These are phyloP conservation scores for Agrotis segetum DNA, from an alignment of 2,888 invertebrate genomes.

Conservation along the genomic window DNA sequence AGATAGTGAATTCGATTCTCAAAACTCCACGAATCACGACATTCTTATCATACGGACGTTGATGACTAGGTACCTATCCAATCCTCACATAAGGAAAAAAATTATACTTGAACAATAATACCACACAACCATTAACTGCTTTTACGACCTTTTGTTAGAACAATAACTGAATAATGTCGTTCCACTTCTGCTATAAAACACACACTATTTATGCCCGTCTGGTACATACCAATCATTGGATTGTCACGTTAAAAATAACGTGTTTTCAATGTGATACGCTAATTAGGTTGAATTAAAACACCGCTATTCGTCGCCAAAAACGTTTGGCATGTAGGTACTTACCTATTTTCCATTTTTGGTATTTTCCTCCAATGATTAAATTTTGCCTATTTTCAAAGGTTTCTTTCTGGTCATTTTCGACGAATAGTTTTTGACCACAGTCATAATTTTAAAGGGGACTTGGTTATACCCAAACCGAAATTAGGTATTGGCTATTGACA, in stretches of 20 bases:
- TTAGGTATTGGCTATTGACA: too few species aligned
- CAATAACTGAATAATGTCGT: constrained; percentile 3
- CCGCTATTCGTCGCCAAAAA: constrained; percentile 4
- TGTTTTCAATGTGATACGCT: constrained; percentile 24
- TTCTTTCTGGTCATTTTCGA: background rate
- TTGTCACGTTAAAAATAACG: constrained; percentile 28
- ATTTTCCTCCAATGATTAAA: constrained; percentile 18
- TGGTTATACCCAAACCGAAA: too few species aligned
- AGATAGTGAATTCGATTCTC: background rate
- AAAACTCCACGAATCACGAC: background rate
- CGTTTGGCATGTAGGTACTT: background rate
- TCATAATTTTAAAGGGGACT: constrained; percentile 6
- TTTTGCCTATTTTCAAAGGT: background rate
- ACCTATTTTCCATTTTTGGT: constrained; percentile 10
- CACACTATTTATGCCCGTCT: background rate
- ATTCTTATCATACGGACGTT: background rate
- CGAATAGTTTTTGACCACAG: background rate
- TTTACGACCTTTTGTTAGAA: constrained; percentile 28
- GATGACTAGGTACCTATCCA: too few species aligned
- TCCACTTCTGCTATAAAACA: constrained; percentile 16
- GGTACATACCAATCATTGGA: background rate
- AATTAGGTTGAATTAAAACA: constrained; percentile 13
- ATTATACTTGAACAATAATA: background rate
- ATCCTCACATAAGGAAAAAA: background rate
- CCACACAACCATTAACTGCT: background rate